Evolutionary conservation across 2,888 invertebrate species (phyloP).

Genomic region (Phasia obesa): DNA sequence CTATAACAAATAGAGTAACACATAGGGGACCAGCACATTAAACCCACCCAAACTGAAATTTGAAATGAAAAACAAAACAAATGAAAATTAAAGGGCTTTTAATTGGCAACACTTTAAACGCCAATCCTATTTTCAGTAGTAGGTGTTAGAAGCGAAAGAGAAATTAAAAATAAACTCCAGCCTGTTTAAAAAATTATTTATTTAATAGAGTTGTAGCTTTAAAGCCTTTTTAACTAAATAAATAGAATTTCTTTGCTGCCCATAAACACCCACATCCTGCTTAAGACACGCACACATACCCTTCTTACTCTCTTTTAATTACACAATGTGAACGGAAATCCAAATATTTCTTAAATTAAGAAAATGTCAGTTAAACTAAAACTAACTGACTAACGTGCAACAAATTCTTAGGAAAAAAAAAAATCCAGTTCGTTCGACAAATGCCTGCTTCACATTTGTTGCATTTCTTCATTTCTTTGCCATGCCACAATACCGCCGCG

Average conservation of each 20-base stretch:
- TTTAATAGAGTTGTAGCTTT: too few species aligned
- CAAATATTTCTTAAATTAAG: slow-evolving; percentile 9
- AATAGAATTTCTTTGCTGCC: neutral
- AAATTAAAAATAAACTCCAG: too few species aligned
- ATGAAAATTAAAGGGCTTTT: too few species aligned
- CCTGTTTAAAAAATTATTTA: neutral
- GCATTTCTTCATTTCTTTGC: slow-evolving; percentile 33
- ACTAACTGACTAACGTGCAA: neutral
- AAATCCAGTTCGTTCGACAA: neutral
- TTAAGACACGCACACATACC: neutral
- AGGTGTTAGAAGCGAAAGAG: too few species aligned
- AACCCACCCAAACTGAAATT: too few species aligned
- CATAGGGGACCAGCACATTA: too few species aligned
- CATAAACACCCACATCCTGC: neutral
- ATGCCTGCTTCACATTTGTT: slow-evolving; percentile 45
- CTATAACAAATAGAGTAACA: too few species aligned
- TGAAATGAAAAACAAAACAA: too few species aligned
- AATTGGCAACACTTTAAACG: too few species aligned
- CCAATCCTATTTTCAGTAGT: too few species aligned
- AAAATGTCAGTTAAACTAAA: slow-evolving; percentile 15
- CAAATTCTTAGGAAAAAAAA: neutral
- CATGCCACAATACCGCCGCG: neutral
- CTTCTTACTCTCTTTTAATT: too few species aligned
- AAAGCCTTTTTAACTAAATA: too few species aligned
- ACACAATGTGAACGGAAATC: slow-evolving; percentile 22